A percentile compares a stretch with the other conserved stretches of the same genome.
Evolutionary conservation across 2,888 invertebrate species (phyloP).

Genomic region (Anthoptus insignis): DNA sequence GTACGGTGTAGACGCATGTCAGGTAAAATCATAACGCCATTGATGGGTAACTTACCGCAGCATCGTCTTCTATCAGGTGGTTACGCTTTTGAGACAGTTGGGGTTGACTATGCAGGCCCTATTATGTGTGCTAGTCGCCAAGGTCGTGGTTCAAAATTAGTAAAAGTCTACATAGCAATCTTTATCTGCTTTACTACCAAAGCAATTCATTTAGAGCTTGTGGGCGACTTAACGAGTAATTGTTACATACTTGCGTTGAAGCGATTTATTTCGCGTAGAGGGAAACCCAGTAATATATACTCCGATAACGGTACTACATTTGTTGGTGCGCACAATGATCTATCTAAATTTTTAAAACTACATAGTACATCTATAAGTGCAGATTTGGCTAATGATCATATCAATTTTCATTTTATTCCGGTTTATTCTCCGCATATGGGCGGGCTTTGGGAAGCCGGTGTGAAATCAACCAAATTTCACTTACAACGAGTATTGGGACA

Average conservation of each 20-base stretch:
- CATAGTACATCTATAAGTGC: constrained; percentile 26
- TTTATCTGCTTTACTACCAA: constrained; percentile 47
- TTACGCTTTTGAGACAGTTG: constrained; percentile 34
- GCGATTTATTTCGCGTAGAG: constrained; percentile 46
- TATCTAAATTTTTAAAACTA: constrained; percentile 39
- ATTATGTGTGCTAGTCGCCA: constrained; percentile 31
- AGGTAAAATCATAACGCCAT: constrained; percentile 39
- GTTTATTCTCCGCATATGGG: constrained; percentile 20
- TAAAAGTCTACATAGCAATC: constrained; percentile 45
- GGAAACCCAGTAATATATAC: constrained; percentile 41
- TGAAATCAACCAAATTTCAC: constrained; percentile 30
- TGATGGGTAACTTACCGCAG: constrained; percentile 50
- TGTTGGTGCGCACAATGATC: constrained; percentile 47
- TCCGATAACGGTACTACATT: constrained; percentile 50
- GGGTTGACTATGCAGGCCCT: constrained; percentile 49
- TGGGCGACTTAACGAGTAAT: constrained; percentile 49
- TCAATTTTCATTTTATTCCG: constrained; percentile 23
- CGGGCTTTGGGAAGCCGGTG: constrained; percentile 26
- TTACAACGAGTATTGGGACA: constrained; percentile 22
- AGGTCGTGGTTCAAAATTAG: constrained; percentile 41
- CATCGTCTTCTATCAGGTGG: constrained; percentile 37
- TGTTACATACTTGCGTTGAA: constrained; percentile 40
- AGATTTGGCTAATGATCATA: constrained; percentile 23
- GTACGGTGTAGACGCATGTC: constrained; percentile 44
- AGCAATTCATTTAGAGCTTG: constrained; percentile 47